These are phyloP conservation scores for Hippocampus comes DNA, from an alignment of 2,113 vertebrate genomes.

Conservation along the genomic window DNA sequence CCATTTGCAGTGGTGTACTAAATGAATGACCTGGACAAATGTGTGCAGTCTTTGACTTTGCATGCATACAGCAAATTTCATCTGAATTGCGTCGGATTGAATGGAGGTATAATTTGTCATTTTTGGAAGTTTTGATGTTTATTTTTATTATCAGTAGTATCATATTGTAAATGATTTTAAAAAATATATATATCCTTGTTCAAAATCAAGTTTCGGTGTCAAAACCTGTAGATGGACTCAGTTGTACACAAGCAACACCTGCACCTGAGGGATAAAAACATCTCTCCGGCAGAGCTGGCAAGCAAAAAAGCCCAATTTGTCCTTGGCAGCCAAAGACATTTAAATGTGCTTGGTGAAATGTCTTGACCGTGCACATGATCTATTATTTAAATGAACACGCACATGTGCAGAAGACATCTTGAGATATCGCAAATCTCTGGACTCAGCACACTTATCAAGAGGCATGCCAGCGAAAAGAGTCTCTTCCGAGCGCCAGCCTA, in stretches of 20 bases:
- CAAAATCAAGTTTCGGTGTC: not conserved
- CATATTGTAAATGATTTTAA: no score
- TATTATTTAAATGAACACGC: slow-evolving; percentile 21
- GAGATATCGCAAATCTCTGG: slow-evolving; percentile 23
- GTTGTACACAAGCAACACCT: not conserved
- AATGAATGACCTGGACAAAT: no score
- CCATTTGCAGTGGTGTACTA: no score
- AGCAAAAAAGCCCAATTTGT: not conserved
- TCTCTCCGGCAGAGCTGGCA: no score
- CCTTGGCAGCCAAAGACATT: not conserved
- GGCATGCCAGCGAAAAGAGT: slow-evolving; percentile 41
- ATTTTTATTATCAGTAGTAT: no score
- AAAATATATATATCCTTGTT: not conserved
- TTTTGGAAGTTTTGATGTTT: no score
- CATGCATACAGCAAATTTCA: not conserved
- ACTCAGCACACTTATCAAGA: slow-evolving; percentile 51
- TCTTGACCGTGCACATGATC: not conserved
- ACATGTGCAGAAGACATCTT: slow-evolving; percentile 1
- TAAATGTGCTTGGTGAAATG: not conserved
- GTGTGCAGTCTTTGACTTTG: no score
- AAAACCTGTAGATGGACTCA: not conserved
- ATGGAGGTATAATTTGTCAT: no score
- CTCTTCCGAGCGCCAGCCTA: slow-evolving; percentile 24
- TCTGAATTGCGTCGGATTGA: not conserved
- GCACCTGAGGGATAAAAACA: not conserved